Evolutionary conservation across 2,797 vertebrate genomes (phyloP).

Genomic region (Smutsia temminckii): DNA sequence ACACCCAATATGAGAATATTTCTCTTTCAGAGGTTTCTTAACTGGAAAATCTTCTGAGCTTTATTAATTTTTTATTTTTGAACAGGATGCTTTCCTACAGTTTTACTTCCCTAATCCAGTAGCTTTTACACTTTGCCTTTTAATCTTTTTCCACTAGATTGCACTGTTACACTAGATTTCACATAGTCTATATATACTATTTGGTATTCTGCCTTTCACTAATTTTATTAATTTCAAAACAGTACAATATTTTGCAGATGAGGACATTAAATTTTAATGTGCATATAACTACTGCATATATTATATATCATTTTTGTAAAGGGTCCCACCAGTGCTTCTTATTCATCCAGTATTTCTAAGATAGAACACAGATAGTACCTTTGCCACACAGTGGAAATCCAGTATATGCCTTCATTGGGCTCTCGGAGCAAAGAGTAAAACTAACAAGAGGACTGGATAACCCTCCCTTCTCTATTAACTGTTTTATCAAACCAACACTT

Average conservation of each 20-base stretch:
- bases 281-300: not conserved
- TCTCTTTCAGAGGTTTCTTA: not conserved
- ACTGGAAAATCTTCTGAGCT: not conserved
- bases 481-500: not conserved
- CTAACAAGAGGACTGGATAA: not conserved
- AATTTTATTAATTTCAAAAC: conserved; percentile 54
- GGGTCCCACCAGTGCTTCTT: not conserved
- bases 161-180: conserved; percentile 59
- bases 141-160: conserved; percentile 65
- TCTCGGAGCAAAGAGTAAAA: conserved; percentile 18
- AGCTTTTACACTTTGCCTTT: conserved; percentile 34
- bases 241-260: not conserved
- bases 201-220: conserved; percentile 45
- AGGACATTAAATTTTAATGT: not conserved
- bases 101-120: not conserved
- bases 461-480: not conserved
- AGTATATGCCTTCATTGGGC: not conserved
- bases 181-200: not conserved
- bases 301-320: not conserved
- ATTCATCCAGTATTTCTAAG: not conserved
- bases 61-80: not conserved
- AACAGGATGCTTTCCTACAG: not conserved
- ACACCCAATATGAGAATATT: not conserved
- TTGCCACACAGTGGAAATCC: not conserved
- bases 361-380: not conserved